A percentile compares a stretch with the other conserved stretches of the same genome.
These are phyloP conservation scores for Cryptus viduatorius DNA, from an alignment of 2,888 invertebrate genomes.

Conservation along the genomic window DNA sequence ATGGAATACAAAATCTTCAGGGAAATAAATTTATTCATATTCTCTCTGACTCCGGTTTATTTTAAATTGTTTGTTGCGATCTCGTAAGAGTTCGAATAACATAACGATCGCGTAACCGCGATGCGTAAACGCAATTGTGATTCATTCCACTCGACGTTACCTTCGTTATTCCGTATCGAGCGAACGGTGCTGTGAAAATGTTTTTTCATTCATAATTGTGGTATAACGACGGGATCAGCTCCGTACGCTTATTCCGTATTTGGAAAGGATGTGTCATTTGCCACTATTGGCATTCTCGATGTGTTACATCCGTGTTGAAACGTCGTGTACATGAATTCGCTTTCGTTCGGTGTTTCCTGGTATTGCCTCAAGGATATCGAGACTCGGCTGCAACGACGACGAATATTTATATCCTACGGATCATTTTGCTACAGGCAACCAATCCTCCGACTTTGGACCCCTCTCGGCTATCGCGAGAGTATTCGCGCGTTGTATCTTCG, in stretches of 20 bases:
- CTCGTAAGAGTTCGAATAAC: constrained; percentile 6
- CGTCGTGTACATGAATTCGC: constrained; percentile 62
- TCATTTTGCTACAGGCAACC: neutral
- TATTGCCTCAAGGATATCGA: constrained; percentile 71
- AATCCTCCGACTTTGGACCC: constrained; percentile 41
- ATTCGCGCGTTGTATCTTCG: constrained; percentile 21
- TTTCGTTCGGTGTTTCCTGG: constrained; percentile 71
- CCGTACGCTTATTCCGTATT: constrained; percentile 67
- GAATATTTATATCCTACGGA: constrained; percentile 11
- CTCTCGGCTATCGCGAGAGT: constrained; percentile 25
- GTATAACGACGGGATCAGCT: constrained; percentile 36
- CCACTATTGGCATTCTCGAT: constrained; percentile 71
- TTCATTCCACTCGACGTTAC: constrained; percentile 13
- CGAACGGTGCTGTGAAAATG: neutral
- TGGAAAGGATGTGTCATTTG: constrained; percentile 73
- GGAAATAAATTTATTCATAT: neutral
- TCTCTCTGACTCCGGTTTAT: no score
- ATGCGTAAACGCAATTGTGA: constrained; percentile 25
- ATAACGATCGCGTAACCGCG: constrained; percentile 2
- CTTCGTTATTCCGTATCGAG: constrained; percentile 8
- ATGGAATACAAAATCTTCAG: neutral
- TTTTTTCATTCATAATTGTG: constrained; percentile 47
- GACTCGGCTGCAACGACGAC: neutral
- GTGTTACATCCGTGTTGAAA: constrained; percentile 73
- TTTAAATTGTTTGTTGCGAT: neutral